Evolutionary conservation across 2,113 vertebrate genomes (phyloP).

Genomic region (Grus americana): DNA sequence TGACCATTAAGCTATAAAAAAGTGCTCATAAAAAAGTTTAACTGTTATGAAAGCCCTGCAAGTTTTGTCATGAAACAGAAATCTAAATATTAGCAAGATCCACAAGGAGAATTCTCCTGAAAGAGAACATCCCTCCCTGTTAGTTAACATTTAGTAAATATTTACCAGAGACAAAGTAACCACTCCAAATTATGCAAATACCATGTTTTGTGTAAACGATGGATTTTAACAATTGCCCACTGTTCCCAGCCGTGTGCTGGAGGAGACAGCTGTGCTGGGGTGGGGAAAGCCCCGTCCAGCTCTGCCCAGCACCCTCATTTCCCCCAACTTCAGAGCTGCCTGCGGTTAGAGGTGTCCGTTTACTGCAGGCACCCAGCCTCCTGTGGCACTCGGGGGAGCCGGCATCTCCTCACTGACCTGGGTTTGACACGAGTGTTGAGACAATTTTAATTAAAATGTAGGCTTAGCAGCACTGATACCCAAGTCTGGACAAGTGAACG

Average conservation of each 20-base stretch:
- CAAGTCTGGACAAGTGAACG: accelerated
- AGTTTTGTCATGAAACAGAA: neutral
- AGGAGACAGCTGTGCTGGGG: neutral
- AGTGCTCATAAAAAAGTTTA: neutral
- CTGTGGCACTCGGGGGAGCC: accelerated
- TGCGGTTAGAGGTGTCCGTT: neutral
- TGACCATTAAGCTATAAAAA: neutral
- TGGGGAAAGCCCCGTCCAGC: neutral
- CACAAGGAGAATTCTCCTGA: neutral
- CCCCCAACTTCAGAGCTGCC: neutral
- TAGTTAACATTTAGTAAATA: neutral
- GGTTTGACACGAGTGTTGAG: neutral
- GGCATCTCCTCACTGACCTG: neutral
- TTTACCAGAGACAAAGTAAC: neutral
- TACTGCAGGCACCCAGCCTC: neutral
- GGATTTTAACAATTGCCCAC: neutral
- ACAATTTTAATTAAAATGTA: neutral
- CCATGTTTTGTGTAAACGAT: neutral
- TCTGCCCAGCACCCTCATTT: neutral
- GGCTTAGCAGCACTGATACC: neutral
- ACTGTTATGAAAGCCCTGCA: neutral
- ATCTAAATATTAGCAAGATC: neutral
- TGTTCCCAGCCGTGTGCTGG: neutral
- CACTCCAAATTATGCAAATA: neutral
- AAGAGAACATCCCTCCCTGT: neutral